Conservation (phyloP, 2,797 vertebrate genomes). For the Gallinago stenura region DNA sequence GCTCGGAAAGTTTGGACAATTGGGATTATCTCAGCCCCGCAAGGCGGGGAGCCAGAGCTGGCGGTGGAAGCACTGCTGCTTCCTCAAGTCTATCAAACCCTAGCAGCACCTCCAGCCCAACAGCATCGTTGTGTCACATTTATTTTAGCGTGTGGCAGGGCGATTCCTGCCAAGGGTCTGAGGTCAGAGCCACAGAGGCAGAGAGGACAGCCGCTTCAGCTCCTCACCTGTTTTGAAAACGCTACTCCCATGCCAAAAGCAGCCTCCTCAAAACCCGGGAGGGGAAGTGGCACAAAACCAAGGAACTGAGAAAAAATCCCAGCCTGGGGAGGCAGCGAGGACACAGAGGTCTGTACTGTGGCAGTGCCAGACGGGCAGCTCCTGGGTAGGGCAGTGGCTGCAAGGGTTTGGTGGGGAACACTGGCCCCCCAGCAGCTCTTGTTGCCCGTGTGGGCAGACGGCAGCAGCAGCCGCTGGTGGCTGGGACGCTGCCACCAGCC, state of each 20-base stretch:
- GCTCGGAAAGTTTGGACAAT: not conserved
- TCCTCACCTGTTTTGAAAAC: not conserved
- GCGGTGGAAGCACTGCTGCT: not conserved
- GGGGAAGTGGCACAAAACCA: not conserved
- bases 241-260: fast-evolving
- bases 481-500: not conserved
- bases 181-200: not conserved
- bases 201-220: fast-evolving
- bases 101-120: not conserved
- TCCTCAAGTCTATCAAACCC: not conserved
- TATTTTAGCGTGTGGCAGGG: fast-evolving
- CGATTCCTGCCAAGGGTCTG: fast-evolving
- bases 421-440: fast-evolving
- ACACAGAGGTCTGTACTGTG: not conserved
- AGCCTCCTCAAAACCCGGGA: not conserved
- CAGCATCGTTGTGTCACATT: not conserved
- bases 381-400: fast-evolving
- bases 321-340: fast-evolving
- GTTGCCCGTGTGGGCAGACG: not conserved
- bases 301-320: not conserved
- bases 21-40: not conserved
- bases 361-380: not conserved
- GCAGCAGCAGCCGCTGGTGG: not conserved
- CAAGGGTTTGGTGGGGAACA: not conserved
- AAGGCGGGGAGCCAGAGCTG: not conserved